Conservation (phyloP, 30 jellyfish, hydroid and myxozoan species). For the Catostylus mosaicus region DNA sequence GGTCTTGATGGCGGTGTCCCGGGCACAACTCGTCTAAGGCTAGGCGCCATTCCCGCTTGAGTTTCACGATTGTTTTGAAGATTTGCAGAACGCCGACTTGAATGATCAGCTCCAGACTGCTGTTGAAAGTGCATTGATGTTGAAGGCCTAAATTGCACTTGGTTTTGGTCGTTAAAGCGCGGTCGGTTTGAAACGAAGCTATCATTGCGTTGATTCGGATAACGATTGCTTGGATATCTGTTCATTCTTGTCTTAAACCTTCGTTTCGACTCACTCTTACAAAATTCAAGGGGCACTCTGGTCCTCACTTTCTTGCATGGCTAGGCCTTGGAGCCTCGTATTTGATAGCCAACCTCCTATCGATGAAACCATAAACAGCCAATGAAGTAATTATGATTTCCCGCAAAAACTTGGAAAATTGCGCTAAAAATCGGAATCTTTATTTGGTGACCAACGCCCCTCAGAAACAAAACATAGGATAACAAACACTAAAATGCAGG, state of each 20-base stretch:
- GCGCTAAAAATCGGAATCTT: too few species aligned
- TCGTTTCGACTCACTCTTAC: too few species aligned
- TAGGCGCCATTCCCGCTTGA: background rate
- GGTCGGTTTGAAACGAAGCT: background rate
- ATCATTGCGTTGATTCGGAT: background rate
- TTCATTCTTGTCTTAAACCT: background rate
- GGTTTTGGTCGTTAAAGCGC: background rate
- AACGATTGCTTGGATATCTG: background rate
- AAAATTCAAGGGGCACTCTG: background rate
- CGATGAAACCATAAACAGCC: too few species aligned
- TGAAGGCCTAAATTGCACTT: background rate
- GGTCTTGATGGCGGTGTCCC: background rate
- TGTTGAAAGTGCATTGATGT: background rate
- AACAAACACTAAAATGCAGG: too few species aligned
- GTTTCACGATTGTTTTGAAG: too few species aligned
- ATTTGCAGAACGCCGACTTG: background rate
- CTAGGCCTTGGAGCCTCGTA: constrained; percentile 24
- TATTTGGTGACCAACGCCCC: too few species aligned
- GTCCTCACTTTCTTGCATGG: too few species aligned
- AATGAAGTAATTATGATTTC: too few species aligned
- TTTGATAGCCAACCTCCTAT: too few species aligned
- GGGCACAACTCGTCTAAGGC: background rate
- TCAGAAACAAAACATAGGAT: too few species aligned
- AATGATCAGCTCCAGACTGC: background rate
- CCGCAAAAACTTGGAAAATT: too few species aligned